Evolutionary conservation across 92 coral and sea anemone species (phyloP).

Genomic region (Metridium senile): DNA sequence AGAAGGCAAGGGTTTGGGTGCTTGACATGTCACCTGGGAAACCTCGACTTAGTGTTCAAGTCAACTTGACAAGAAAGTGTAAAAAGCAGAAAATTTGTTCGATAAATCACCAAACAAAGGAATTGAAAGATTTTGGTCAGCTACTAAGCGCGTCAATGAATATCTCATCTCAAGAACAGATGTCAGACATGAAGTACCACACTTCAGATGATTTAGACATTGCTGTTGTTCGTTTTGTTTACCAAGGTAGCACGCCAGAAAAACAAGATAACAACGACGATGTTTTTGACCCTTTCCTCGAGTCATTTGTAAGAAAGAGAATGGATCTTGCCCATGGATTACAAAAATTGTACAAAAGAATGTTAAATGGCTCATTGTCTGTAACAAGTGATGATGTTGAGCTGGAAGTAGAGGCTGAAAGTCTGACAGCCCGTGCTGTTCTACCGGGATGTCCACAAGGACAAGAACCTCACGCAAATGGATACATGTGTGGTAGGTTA

Average conservation of each 20-base stretch:
- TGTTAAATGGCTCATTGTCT: slow-evolving; percentile 14
- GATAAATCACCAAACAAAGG: not conserved
- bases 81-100: not conserved
- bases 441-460: slow-evolving; percentile 26
- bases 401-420: slow-evolving; percentile 1
- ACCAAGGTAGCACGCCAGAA: not conserved
- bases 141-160: slow-evolving; percentile 3
- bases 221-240: slow-evolving; percentile 9
- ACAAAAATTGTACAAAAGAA: slow-evolving; percentile 1
- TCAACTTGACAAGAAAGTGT: slow-evolving; percentile 38
- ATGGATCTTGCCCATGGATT: slow-evolving; percentile 7
- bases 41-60: slow-evolving; percentile 44
- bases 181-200: not conserved
- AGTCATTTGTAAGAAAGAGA: slow-evolving; percentile 23
- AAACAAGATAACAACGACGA: not conserved
- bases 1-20: slow-evolving; percentile 51
- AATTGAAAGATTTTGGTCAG: not conserved
- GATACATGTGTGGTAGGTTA: slow-evolving; percentile 38
- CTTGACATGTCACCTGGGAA: slow-evolving; percentile 49
- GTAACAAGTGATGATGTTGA: not conserved
- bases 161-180: slow-evolving; percentile 3
- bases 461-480: slow-evolving; percentile 29
- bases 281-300: not conserved
- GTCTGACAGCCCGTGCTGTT: slow-evolving; percentile 5
- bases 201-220: not conserved